Percentiles rank a stretch among this genome's conserved stretches.
Evolutionary conservation across 1,140 invertebrate genomes (phyloP).

Genomic region (Belonocnema kinseyi): DNA sequence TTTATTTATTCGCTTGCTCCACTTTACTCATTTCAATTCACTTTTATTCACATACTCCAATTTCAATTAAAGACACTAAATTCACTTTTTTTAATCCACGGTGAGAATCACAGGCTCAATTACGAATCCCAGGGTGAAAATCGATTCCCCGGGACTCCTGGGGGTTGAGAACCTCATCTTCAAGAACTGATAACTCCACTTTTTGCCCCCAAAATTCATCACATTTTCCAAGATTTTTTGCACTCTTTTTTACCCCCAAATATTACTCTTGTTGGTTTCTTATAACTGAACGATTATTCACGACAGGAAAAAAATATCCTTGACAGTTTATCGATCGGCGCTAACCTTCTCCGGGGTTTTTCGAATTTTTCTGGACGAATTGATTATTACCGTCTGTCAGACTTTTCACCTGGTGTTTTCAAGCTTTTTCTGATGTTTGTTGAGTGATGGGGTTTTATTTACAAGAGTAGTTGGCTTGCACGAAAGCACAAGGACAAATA

Average conservation of each 20-base stretch:
- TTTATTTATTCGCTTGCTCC: constrained; percentile 6
- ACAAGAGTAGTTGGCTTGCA: neutral
- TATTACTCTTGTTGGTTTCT: too few relatives aligned
- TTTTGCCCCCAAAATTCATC: too few relatives aligned
- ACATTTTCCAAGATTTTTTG: too few relatives aligned
- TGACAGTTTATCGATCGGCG: constrained; percentile 51
- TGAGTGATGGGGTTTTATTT: neutral
- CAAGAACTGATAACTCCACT: too few relatives aligned
- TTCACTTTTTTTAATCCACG: neutral
- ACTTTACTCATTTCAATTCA: neutral
- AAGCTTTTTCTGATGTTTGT: neutral
- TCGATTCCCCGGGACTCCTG: neutral
- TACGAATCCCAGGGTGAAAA: neutral
- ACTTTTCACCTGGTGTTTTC: neutral
- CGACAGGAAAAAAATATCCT: constrained; percentile 11
- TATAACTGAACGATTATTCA: neutral
- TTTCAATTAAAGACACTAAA: neutral
- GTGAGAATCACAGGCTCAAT: neutral
- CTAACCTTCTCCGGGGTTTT: constrained; percentile 16
- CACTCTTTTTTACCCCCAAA: too few relatives aligned
- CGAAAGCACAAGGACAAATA: constrained; percentile 2
- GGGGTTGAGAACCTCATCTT: too few relatives aligned
- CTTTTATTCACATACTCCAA: neutral
- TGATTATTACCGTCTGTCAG: neutral
- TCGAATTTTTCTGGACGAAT: neutral